Conservation (phyloP, 2,797 vertebrate species). For the Cossypha caffra region DNA sequence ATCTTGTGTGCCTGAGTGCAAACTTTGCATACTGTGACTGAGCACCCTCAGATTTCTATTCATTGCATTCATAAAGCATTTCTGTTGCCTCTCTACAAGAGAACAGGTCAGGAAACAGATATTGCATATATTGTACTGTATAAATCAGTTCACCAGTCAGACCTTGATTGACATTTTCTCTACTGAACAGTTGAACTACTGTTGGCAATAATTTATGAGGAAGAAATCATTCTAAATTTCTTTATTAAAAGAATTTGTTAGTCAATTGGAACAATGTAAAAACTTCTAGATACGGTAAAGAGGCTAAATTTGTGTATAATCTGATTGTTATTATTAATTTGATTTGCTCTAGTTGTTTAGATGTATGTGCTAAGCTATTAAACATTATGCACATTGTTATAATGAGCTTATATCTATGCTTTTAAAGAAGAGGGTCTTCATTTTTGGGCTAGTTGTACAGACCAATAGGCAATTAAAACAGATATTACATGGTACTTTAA, state of each 20-base stretch:
- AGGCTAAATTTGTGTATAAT: not conserved
- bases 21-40: not conserved
- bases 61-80: not conserved
- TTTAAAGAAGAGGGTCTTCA: conserved; percentile 16
- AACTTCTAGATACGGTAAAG: not conserved
- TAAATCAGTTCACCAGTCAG: not conserved
- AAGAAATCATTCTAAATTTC: not conserved
- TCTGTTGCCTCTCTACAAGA: not conserved
- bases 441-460: conserved; percentile 38
- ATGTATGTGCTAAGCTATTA: not conserved
- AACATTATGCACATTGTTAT: not conserved
- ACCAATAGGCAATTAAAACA: conserved; percentile 49
- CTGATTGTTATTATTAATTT: not conserved
- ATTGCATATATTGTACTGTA: not conserved
- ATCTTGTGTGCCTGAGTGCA: not conserved
- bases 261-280: not conserved
- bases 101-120: not conserved
- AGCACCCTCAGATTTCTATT: not conserved
- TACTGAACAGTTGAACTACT: not conserved
- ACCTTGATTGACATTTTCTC: not conserved
- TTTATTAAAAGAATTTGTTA: not conserved
- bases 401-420: not conserved
- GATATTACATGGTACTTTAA: conserved; percentile 27
- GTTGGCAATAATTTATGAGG: not conserved
- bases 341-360: not conserved